Evolutionary conservation across 2,113 vertebrate species (phyloP).

Genomic region (Sander vitreus): DNA sequence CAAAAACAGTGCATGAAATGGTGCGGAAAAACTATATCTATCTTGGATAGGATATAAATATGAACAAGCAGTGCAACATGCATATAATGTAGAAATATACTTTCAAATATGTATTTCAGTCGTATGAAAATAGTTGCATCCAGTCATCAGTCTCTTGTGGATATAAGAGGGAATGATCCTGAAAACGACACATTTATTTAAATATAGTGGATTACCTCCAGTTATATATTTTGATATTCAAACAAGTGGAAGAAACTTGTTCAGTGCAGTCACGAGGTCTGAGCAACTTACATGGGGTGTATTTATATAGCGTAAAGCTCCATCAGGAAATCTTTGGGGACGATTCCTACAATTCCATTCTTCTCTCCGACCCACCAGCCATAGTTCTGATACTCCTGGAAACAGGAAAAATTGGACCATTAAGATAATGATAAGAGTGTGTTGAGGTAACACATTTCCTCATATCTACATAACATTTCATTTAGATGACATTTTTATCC

Average conservation of each 20-base stretch:
- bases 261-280: not conserved
- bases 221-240: not conserved
- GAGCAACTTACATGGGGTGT: slow-evolving; percentile 82
- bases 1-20: slow-evolving; percentile 36
- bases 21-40: not conserved
- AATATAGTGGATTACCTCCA: not conserved
- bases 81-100: slow-evolving; percentile 1
- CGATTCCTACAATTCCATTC: slow-evolving; percentile 94
- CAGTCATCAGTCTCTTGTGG: not conserved
- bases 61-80: slow-evolving; percentile 25
- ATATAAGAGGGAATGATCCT: not conserved
- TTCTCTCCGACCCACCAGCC: slow-evolving; percentile 99
- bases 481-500: no score
- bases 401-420: slow-evolving; percentile 55
- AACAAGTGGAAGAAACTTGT: not conserved
- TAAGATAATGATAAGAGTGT: not conserved
- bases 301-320: slow-evolving; percentile 94
- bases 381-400: slow-evolving; percentile 94
- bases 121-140: slow-evolving; percentile 1
- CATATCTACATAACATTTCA: no score
- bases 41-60: slow-evolving; percentile 39
- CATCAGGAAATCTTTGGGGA: slow-evolving; percentile 95
- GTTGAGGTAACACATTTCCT: not conserved
- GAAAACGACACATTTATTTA: slow-evolving; percentile 10
- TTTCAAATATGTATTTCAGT: not conserved